Percentiles rank a stretch among this genome's conserved stretches.
Conservation (phyloP, 23 tunicate genomes). For the Trididemnum clinides region DNA sequence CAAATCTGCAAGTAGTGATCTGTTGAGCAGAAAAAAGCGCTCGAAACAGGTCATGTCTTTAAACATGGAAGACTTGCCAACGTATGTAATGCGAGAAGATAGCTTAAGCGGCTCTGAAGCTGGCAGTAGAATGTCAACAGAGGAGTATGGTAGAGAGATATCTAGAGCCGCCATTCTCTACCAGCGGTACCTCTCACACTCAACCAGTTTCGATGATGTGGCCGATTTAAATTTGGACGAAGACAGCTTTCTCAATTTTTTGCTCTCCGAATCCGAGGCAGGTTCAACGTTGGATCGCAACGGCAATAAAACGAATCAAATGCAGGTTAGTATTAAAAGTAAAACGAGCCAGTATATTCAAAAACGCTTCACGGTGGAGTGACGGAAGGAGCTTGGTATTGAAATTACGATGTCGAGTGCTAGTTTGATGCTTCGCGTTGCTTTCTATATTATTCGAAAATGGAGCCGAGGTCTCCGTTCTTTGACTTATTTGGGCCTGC, state of each 20-base stretch:
- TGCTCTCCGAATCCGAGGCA: constrained; percentile 12
- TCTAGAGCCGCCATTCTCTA: constrained; percentile 48
- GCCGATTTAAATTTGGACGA: constrained; percentile 38
- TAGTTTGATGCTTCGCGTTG: no score
- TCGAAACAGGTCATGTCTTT: constrained; percentile 71
- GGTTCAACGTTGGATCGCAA: not conserved
- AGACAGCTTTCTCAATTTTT: constrained; percentile 51
- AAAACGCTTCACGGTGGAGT: no score
- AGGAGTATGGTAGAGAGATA: constrained; percentile 25
- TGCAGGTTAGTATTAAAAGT: constrained; percentile 31
- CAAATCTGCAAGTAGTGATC: constrained; percentile 47
- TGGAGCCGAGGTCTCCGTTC: no score
- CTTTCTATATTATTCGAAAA: no score
- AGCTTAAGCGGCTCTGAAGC: not conserved
- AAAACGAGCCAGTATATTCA: no score
- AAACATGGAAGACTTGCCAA: constrained; percentile 85
- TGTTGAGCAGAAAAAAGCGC: constrained; percentile 35
- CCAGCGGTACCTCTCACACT: constrained; percentile 38
- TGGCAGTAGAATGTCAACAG: not conserved
- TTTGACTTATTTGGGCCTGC: no score
- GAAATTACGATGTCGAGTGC: no score
- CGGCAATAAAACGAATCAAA: constrained; percentile 12
- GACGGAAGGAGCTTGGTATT: no score
- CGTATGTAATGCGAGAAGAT: constrained; percentile 51
- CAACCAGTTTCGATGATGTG: constrained; percentile 50